Percentiles rank a stretch among this genome's conserved stretches.
Evolutionary conservation across 2,888 invertebrate genomes (phyloP).

Genomic region (Habroteleia sp.): DNA sequence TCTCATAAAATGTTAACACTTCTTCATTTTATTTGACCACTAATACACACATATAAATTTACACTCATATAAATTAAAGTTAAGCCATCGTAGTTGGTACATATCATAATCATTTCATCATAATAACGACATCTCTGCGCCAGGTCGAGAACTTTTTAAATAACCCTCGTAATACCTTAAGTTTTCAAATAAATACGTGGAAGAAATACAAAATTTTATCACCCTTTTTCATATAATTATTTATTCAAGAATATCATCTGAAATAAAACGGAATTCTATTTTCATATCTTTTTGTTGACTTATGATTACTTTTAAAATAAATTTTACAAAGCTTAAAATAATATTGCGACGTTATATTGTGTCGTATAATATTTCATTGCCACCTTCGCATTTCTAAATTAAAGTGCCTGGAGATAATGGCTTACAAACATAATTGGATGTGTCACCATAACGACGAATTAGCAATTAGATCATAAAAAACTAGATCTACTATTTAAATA

Average conservation of each 20-base stretch:
- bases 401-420: slow-evolving; percentile 21
- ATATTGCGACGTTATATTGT: slow-evolving; percentile 6
- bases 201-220: slow-evolving; percentile 39
- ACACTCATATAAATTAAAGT: no score
- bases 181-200: slow-evolving; percentile 20
- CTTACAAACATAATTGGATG: slow-evolving; percentile 28
- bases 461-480: slow-evolving; percentile 34
- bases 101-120: no score
- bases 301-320: slow-evolving; percentile 39
- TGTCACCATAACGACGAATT: slow-evolving; percentile 6
- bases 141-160: no score
- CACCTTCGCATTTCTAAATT: slow-evolving; percentile 34
- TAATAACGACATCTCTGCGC: no score
- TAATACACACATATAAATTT: no score
- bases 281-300: slow-evolving; percentile 1
- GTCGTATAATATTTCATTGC: slow-evolving; percentile 36
- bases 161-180: slow-evolving; percentile 33
- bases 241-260: not conserved
- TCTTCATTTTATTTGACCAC: no score
- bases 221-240: slow-evolving; percentile 22
- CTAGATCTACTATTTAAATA: slow-evolving; percentile 37
- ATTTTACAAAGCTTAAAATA: slow-evolving; percentile 17
- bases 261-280: slow-evolving; percentile 9
- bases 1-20: no score
- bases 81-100: no score